These are phyloP conservation scores for Parotia lawesii DNA, from an alignment of 2,113 vertebrate genomes.

Conservation along the genomic window DNA sequence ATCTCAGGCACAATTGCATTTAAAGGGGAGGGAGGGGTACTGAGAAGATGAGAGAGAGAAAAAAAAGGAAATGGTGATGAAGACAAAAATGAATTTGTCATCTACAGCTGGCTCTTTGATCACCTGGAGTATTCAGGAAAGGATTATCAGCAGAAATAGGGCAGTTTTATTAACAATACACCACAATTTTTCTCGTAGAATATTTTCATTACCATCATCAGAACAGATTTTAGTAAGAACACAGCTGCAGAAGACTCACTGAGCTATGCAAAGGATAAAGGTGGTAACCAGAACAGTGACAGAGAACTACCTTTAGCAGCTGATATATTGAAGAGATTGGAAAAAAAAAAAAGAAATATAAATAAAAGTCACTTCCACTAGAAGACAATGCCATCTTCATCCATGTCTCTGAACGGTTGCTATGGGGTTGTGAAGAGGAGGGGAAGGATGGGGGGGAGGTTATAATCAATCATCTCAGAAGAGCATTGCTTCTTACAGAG, in stretches of 20 bases:
- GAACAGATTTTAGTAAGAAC: slow-evolving; percentile 8
- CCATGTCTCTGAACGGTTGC: slow-evolving; percentile 59
- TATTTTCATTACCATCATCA: slow-evolving; percentile 5
- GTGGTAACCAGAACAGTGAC: slow-evolving; percentile 15
- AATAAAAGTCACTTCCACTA: slow-evolving; percentile 63
- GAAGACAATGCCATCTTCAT: slow-evolving; percentile 61
- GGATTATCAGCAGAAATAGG: neutral
- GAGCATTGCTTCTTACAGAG: slow-evolving; percentile 68
- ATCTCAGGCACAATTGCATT: neutral
- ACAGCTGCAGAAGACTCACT: neutral
- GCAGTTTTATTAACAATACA: slow-evolving; percentile 3
- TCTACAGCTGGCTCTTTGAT: slow-evolving; percentile 21
- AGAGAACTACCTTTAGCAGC: slow-evolving; percentile 34
- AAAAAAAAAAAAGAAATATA: neutral
- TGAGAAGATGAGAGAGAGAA: neutral
- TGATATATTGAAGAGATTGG: neutral
- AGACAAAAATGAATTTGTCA: slow-evolving; percentile 46
- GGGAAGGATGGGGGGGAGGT: slow-evolving; percentile 30
- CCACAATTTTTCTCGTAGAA: neutral
- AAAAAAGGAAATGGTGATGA: slow-evolving; percentile 33
- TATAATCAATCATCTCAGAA: slow-evolving; percentile 67
- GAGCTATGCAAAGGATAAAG: slow-evolving; percentile 36
- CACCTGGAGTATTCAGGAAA: slow-evolving; percentile 12
- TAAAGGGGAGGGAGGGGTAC: neutral
- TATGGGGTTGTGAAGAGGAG: slow-evolving; percentile 65